These are phyloP conservation scores for Copidosoma aretas DNA, from an alignment of 2,888 invertebrate species.

Conservation along the genomic window DNA sequence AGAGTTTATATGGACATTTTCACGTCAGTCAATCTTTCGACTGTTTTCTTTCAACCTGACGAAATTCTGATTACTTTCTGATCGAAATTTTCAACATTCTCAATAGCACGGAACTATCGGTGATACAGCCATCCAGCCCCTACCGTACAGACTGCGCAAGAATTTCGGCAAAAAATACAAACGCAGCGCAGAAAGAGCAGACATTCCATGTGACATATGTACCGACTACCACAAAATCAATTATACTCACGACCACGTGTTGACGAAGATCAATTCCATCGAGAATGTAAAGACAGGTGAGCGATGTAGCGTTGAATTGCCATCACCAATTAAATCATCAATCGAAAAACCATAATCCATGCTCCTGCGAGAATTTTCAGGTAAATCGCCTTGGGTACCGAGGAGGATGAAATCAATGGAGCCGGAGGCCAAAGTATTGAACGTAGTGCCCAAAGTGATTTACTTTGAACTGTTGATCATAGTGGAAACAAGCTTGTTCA, in stretches of 20 bases:
- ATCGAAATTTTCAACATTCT: neutral
- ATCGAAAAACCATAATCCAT: too few species aligned
- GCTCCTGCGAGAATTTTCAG: neutral
- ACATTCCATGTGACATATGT: constrained; percentile 15
- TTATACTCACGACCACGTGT: constrained; percentile 28
- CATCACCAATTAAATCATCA: too few species aligned
- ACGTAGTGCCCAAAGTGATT: constrained; percentile 12
- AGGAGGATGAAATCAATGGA: neutral
- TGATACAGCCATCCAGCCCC: constrained; percentile 16
- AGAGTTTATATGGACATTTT: too few species aligned
- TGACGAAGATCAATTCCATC: constrained; percentile 8
- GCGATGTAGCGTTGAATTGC: neutral
- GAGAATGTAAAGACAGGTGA: neutral
- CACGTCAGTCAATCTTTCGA: too few species aligned
- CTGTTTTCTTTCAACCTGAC: too few species aligned
- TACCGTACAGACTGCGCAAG: constrained; percentile 14
- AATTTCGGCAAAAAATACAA: constrained; percentile 8
- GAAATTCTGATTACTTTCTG: neutral
- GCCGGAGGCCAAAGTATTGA: neutral
- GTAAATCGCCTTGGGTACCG: neutral
- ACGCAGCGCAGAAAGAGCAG: neutral
- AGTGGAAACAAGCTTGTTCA: constrained; percentile 14
- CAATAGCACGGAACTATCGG: constrained; percentile 24
- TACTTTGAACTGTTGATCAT: constrained; percentile 25
- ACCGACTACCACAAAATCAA: constrained; percentile 18